Evolutionary conservation across 2,888 invertebrate genomes (phyloP), one percentile per base, ranked within the genome.

Genomic region (Choristoneura rosaceana): DNA sequence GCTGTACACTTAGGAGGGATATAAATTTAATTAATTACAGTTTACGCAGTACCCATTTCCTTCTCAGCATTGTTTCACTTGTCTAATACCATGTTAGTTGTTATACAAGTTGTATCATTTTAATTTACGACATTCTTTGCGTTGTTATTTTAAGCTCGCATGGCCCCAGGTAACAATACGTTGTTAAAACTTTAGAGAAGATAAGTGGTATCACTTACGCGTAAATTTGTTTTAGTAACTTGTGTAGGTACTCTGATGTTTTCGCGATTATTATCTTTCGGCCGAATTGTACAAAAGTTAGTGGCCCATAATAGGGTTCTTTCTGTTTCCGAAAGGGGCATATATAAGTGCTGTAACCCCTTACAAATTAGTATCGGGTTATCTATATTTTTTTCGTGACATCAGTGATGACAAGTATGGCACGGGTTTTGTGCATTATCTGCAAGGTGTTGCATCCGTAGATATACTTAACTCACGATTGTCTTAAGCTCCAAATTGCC

Each of bases 41-140:
- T 17, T 38, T 17, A 38, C 47, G 12, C 25, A 38, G 68, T 38
- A 68, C 38, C 17, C 50, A 17, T 47, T 34, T 8, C 25, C 50
- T 65, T 70, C 65, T 70, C 66, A 71, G 66, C 61, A 71, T 71
- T 66, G 71, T 71, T 71, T 47, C 12, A 25, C 34, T 52, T 71
- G 41, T n/a, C 17, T 70, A 65, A 60, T 70, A 38, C 15, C 8
- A 25, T 33, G 65, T 52, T 41, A 70, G 58, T 38, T 47, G 58
- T 47, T 47, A 69, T 70, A 71, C 70, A 62, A 61, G 60, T 66
- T 61, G 61, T 71, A 63, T 45, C 41, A 66, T 52, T 60, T 65
- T 52, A 71, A 66, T 71, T 66, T 66, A 71, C 52, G 71, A 38
- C 66, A 55, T 52, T 71, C 52, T 60, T 62, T 45, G 61, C 61